Base-by-base conservation (phyloP, 1,140 invertebrate genomes). In the Philopotamus ludificatus region DNA sequence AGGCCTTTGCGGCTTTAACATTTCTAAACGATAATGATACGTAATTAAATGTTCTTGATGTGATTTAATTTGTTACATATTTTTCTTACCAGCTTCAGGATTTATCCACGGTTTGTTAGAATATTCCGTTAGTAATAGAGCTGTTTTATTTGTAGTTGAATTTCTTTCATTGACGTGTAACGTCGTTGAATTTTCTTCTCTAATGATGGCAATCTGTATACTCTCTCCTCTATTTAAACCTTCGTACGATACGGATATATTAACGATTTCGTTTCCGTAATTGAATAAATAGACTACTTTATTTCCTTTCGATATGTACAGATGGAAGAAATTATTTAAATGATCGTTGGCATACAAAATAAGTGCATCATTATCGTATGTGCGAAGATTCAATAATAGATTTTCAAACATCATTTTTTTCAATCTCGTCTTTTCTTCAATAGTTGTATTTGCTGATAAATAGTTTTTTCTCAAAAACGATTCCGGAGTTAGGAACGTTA, bases 301-400 rank as follows among this genome's bases (percentile, higher is more conserved):
- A 74, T 70, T 86, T 0, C 87, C 87, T 63, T 89, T 86, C 59
- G 87, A 85, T 25, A 96, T 87, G 75, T 93, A 93, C 7, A 97
- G 75, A 76, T 96, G 93, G 41, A 95, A 87, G 76, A 97, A 97
- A 76, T 97, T 97, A 71, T 95, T 95, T 39, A 94, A 80, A 76
- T 95, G 90, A 79, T 97, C 94, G 74, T 95, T 94, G 3, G 92
- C 91, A 72, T 96, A 96, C 0, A 97, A 79, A 18, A 97, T 86
- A 57, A 96, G 74, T 0, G 92, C 89, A 68, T 89, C 85, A 25
- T 84, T 82, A 70, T 93, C 91, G 73, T 93, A 94, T 0, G 94
- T 97, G 66, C 94, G 79, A 45, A 97, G 79, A 77, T 94, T 96
- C 54, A 97, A 83, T 4, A 95, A 79, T 49, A 97, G 86, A 68